Evolutionary conservation across 2,113 vertebrate genomes (phyloP).

Genomic region (Psephotus haematonotus): DNA sequence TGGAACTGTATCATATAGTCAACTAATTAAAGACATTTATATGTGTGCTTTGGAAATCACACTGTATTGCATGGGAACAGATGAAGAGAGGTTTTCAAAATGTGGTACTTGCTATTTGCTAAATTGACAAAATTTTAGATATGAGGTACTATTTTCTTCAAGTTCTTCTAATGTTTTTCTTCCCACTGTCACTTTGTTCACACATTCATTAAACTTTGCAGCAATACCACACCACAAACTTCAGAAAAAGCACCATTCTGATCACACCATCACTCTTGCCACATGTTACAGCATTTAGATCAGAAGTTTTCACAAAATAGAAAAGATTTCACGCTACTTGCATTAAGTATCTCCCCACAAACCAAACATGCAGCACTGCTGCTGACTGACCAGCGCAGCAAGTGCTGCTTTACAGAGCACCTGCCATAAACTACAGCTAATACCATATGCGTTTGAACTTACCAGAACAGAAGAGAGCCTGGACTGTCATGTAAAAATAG

Average conservation of each 20-base stretch:
- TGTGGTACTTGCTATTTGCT: background rate
- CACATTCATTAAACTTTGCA: background rate
- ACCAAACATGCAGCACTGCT: background rate
- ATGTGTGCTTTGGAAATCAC: background rate
- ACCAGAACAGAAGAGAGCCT: background rate
- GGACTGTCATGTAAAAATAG: accelerated
- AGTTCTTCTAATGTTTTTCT: background rate
- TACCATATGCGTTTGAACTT: background rate
- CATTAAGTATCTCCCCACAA: background rate
- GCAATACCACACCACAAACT: background rate
- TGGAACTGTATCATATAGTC: background rate
- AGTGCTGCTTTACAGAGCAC: background rate
- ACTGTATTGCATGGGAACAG: background rate
- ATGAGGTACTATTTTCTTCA: background rate
- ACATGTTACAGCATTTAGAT: background rate
- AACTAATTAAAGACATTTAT: background rate
- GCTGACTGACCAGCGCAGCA: background rate
- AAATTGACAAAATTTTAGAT: background rate
- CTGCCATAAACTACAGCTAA: background rate
- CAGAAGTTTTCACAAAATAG: background rate
- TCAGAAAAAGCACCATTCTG: background rate
- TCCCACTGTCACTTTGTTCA: background rate
- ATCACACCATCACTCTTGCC: background rate
- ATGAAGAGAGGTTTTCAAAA: background rate
- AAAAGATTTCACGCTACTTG: background rate